Evolutionary conservation across 2,797 vertebrate species (phyloP).

Genomic region (Coccyzus lansbergi): DNA sequence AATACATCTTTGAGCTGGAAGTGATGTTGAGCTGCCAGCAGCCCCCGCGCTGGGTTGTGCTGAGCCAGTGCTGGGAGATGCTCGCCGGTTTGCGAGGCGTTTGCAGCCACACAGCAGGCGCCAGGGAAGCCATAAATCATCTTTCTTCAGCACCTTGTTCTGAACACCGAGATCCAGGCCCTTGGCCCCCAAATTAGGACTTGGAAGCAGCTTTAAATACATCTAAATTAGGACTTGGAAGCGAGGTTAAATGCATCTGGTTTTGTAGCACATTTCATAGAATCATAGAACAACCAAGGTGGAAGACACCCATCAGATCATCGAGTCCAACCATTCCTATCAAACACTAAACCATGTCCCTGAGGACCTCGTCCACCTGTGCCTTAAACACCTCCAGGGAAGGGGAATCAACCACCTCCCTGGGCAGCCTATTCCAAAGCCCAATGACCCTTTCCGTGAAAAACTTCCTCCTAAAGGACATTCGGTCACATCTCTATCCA

Average conservation of each 20-base stretch:
- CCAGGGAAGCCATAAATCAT: accelerated
- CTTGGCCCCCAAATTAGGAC: background rate
- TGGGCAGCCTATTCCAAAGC: too few species aligned
- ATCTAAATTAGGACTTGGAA: background rate
- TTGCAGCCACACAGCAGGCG: background rate
- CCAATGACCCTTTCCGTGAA: too few species aligned
- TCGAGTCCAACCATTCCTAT: too few species aligned
- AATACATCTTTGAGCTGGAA: background rate
- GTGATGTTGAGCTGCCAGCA: background rate
- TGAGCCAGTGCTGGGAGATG: background rate
- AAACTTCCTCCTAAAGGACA: too few species aligned
- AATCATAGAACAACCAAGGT: too few species aligned
- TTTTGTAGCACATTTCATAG: too few species aligned
- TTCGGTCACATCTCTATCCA: background rate
- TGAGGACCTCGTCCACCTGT: too few species aligned
- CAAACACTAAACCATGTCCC: too few species aligned
- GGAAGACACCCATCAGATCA: too few species aligned
- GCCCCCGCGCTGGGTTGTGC: background rate
- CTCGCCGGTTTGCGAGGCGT: accelerated
- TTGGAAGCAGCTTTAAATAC: background rate
- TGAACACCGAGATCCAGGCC: background rate
- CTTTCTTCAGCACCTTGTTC: background rate
- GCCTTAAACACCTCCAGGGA: too few species aligned
- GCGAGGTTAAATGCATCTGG: background rate
- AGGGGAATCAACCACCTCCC: too few species aligned